Evolutionary conservation across 1,140 invertebrate species (phyloP).

Genomic region (Tetragonula clypearis): DNA sequence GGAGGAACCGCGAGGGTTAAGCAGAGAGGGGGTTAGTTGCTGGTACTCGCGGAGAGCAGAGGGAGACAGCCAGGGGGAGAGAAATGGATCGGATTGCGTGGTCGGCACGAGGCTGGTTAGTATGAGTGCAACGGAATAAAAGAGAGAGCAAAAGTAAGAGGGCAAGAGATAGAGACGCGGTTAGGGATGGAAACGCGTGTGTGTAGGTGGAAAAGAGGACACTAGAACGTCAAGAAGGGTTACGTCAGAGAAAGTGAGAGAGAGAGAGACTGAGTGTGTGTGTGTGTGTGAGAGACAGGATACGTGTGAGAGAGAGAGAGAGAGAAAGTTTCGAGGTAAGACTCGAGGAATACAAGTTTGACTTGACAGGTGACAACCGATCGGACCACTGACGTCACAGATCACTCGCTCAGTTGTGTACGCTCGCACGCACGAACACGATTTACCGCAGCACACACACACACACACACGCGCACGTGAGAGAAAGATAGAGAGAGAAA

Average conservation of each 20-base stretch:
- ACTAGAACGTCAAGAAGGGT: neutral
- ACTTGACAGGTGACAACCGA: conserved; percentile 79
- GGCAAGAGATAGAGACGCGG: conserved; percentile 31
- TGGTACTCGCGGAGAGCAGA: conserved; percentile 15
- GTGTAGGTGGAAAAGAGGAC: neutral
- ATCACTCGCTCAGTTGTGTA: conserved; percentile 63
- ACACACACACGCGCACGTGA: conserved; percentile 41
- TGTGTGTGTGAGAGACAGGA: neutral
- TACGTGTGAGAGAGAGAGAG: neutral
- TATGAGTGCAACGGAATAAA: conserved; percentile 42
- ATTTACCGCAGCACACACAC: conserved; percentile 41
- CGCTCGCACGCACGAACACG: conserved; percentile 53
- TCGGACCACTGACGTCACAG: conserved; percentile 77
- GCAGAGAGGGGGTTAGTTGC: conserved; percentile 47
- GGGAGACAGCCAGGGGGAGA: conserved; percentile 6
- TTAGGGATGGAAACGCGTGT: neutral
- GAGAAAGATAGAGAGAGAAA: conserved; percentile 46
- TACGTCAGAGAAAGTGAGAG: neutral
- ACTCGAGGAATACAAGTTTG: conserved; percentile 62
- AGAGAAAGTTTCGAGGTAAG: conserved; percentile 47
- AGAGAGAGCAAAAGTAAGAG: conserved; percentile 49
- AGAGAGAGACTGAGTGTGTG: neutral
- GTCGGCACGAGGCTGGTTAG: conserved; percentile 51
- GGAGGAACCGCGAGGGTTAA: conserved; percentile 54
- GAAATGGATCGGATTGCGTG: conserved; percentile 63